phyloP scores from a whole-genome alignment of 2,797 vertebrate genomes.

The Phrynocephalus forsythii region DNA sequence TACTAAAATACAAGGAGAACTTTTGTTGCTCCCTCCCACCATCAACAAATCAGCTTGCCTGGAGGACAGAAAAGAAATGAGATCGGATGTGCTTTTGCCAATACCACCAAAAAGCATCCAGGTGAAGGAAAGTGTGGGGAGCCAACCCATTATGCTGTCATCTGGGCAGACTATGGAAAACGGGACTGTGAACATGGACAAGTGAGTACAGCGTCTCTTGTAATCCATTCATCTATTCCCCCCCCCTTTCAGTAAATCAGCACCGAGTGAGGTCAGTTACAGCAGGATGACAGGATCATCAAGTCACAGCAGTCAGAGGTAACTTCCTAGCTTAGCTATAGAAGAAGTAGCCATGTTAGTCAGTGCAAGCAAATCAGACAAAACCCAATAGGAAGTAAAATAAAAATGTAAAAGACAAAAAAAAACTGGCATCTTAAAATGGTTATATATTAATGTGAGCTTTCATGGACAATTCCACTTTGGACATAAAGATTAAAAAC shows the following conservation, averaged over 20 bases:
- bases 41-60: slow-evolving; percentile 25
- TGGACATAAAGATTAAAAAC: too few species aligned
- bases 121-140: slow-evolving; percentile 60
- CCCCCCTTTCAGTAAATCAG: background rate
- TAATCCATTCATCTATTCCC: background rate
- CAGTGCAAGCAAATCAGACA: too few species aligned
- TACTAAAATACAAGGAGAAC: slow-evolving; percentile 35
- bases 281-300: background rate
- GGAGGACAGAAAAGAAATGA: slow-evolving; percentile 83
- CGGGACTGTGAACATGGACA: slow-evolving; percentile 59
- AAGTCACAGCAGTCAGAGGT: too few species aligned
- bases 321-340: background rate
- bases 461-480: too few species aligned
- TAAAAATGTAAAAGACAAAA: too few species aligned
- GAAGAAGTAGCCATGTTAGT: too few species aligned
- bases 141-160: slow-evolving; percentile 61
- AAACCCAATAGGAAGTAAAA: too few species aligned
- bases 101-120: slow-evolving; percentile 51
- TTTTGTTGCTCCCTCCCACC: background rate
- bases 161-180: slow-evolving; percentile 64
- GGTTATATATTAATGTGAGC: too few species aligned
- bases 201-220: slow-evolving; percentile 72
- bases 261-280: background rate
- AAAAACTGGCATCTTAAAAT: too few species aligned
- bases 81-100: slow-evolving; percentile 80